Base-by-base conservation (phyloP, 2,797 vertebrate species). In the Aselliscus stoliczkanus region DNA sequence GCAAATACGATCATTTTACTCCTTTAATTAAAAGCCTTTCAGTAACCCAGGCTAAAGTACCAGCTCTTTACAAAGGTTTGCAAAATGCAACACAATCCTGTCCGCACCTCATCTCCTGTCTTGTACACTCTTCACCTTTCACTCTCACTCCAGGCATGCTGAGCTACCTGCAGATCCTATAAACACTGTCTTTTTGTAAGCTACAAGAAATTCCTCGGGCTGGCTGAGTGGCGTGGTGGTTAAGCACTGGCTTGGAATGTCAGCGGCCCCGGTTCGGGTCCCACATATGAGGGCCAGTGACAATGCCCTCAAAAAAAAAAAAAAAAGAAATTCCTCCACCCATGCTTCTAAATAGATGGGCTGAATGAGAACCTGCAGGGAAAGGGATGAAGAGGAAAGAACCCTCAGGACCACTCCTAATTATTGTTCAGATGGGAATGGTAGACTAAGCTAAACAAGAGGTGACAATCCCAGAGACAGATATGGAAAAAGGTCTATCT, bases 131-230 rank as follows among this genome's bases (percentile, higher is more conserved):
- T 0, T 18, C n/a, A 56, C 25, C 47, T 37, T 42, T 29, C 23
- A 7, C 21, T 39, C 15, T 15, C 25, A 14, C 15, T 56, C 27
- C 76, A 47, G 47, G 7, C 72, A 5, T 0, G 0, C 23, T 0
- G 4, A 56, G 77, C n/a, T 34, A n/a, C 47, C 60, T n/a, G 34
- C 50, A 11, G 18, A 20, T 54, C n/a, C 42, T 25, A 34, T 15
- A 69, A 54, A 42, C 39, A 9, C 54, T 60, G 25, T 47, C 8
- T 67, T 70, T 27, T 27, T 12, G 67, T 13, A 25, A 54, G 44
- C 34, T 31, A 80, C 5, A 37, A 54, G 58, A 44, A 21, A 37
- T 37, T 67, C 15, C 10, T 81, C 42, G n/a, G n/a, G n/a, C n/a
- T n/a, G n/a, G n/a, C n/a, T n/a, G n/a, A n/a, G n/a, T n/a, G n/a